phyloP scores from a whole-genome alignment of 2,113 vertebrate genomes.

The Scopus umbretta region DNA sequence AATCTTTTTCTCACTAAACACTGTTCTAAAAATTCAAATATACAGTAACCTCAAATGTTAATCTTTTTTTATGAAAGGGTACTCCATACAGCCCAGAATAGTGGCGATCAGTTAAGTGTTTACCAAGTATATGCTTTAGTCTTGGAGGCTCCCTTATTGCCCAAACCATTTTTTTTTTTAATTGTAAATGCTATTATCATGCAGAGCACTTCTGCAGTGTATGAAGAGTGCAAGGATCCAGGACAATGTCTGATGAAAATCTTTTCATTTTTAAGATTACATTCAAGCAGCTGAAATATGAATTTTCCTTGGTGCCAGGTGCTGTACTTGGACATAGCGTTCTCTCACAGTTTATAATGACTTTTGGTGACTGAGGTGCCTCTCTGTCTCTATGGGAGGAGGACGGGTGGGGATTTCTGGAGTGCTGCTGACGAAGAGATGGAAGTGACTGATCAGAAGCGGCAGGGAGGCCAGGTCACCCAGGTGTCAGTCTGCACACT shows the following conservation, averaged over 20 bases:
- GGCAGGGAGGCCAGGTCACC: neutral
- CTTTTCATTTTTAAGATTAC: neutral
- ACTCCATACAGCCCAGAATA: neutral
- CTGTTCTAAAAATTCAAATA: neutral
- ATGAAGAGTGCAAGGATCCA: neutral
- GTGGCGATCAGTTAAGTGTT: neutral
- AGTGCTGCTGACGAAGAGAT: neutral
- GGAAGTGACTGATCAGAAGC: neutral
- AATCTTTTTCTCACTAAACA: neutral
- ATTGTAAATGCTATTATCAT: neutral
- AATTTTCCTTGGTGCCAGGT: neutral
- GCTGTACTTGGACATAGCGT: neutral
- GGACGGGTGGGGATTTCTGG: neutral
- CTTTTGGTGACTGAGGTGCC: neutral
- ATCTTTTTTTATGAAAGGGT: neutral
- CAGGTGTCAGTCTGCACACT: rapidly evolving
- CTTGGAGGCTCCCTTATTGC: neutral
- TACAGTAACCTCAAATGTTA: neutral
- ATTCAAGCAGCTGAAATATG: neutral
- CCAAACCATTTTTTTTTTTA: neutral
- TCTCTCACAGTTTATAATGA: neutral
- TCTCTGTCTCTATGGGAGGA: neutral
- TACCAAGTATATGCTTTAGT: neutral
- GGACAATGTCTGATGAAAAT: neutral
- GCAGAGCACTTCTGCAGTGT: neutral